phyloP scores from a whole-genome alignment of 2,797 vertebrate genomes.

The Oryzias sinensis region DNA sequence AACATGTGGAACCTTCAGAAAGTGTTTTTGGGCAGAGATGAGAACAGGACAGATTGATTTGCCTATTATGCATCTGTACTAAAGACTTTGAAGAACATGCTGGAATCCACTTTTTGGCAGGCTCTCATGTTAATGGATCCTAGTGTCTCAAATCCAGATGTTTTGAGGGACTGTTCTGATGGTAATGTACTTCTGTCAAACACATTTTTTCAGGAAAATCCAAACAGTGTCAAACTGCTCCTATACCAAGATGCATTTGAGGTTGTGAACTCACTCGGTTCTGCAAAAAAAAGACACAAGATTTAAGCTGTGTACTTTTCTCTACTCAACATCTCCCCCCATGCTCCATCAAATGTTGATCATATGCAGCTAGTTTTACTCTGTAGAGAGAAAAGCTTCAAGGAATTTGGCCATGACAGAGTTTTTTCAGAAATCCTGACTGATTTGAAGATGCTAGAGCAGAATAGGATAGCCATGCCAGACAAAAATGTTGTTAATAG shows the following conservation, averaged over 20 bases:
- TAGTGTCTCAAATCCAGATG: constrained; percentile 9
- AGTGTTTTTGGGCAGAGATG: constrained; percentile 2
- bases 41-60: constrained; percentile 1
- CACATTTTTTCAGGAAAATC: constrained; percentile 11
- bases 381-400: constrained; percentile 32
- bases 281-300: constrained; percentile 16
- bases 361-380: constrained; percentile 1
- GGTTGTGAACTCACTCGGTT: constrained; percentile 13
- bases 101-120: constrained; percentile 6
- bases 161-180: constrained; percentile 8
- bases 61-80: constrained; percentile 4
- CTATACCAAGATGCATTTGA: constrained; percentile 16
- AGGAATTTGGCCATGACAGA: constrained; percentile 23
- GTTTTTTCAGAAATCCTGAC: constrained; percentile 21
- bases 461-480: constrained; percentile 12
- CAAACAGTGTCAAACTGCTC: constrained; percentile 12
- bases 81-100: not conserved
- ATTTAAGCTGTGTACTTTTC: constrained; percentile 16
- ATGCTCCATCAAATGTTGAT: constrained; percentile 7
- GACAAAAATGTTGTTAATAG: too few relatives aligned
- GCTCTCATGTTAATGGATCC: not conserved
- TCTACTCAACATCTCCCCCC: constrained; percentile 6
- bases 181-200: not conserved
- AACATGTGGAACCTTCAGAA: constrained; percentile 21
- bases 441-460: constrained; percentile 31